A percentile compares a stretch with the other conserved stretches of the same genome.
Evolutionary conservation across 2,797 vertebrate genomes (phyloP).

Genomic region (Ptychadena robeensis): DNA sequence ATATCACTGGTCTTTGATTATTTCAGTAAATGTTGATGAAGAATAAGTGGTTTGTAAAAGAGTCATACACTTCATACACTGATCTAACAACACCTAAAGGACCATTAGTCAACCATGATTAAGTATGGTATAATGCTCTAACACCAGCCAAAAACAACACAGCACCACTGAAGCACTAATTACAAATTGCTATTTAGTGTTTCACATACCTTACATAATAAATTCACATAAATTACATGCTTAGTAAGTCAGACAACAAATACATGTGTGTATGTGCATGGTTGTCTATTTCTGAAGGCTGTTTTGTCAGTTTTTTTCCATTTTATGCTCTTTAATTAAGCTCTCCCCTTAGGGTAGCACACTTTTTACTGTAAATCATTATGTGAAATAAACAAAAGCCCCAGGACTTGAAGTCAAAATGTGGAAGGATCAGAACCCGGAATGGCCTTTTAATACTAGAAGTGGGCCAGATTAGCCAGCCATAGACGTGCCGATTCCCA

Average conservation of each 20-base stretch:
- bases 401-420: no score
- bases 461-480: no score
- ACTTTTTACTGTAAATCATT: conserved; percentile 6
- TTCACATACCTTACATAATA: background rate
- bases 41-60: conserved; percentile 16
- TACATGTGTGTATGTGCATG: conserved; percentile 8
- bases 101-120: conserved; percentile 29
- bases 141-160: conserved; percentile 29
- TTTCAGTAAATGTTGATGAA: conserved; percentile 12
- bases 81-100: conserved; percentile 13
- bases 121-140: background rate
- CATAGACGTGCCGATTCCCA: no score
- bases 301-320: conserved; percentile 5
- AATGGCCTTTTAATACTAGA: no score
- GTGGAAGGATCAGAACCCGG: no score
- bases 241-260: conserved; percentile 21
- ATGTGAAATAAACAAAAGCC: background rate
- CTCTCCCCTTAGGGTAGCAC: conserved; percentile 17
- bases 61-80: conserved; percentile 5
- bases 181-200: conserved; percentile 1
- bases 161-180: background rate
- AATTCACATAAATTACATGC: conserved; percentile 36
- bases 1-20: background rate
- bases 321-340: conserved; percentile 33
- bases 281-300: conserved; percentile 19